Percentiles rank a stretch among this genome's conserved stretches.
These are phyloP conservation scores for Drosophila colorata DNA, from an alignment of 2,888 invertebrate species.

Conservation along the genomic window DNA sequence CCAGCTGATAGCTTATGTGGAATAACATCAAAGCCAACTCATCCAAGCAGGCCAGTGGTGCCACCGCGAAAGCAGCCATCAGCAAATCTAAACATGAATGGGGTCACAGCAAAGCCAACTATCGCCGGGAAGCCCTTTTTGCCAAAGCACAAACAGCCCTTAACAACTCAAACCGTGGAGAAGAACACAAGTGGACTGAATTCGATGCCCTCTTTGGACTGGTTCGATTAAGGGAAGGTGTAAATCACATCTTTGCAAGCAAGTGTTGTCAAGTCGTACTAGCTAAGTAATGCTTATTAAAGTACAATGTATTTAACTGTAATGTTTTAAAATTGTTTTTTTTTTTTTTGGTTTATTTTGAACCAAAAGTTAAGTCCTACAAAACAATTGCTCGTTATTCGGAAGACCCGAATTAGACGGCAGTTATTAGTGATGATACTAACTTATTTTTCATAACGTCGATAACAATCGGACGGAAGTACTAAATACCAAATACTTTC, in stretches of 20 bases:
- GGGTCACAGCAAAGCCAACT: background rate
- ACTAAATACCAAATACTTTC: no score
- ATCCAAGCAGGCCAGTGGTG: background rate
- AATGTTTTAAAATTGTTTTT: no score
- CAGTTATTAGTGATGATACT: no score
- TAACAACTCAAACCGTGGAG: background rate
- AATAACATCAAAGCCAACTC: background rate
- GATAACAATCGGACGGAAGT: no score
- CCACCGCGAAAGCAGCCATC: background rate
- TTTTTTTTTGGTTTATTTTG: no score
- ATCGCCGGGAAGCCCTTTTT: background rate
- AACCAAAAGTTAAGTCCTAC: no score
- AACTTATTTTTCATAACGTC: no score
- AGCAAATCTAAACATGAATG: no score
- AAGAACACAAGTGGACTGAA: background rate
- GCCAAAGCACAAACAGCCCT: background rate
- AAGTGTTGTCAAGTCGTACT: no score
- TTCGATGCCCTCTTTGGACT: background rate
- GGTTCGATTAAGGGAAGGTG: background rate
- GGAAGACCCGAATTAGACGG: no score
- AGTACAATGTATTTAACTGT: background rate
- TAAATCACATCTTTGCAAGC: no score
- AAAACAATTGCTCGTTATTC: no score
- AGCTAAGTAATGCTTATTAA: background rate
- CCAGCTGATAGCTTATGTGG: background rate